Conservation (phyloP, 2,888 invertebrate species). For the Spodoptera picta region DNA sequence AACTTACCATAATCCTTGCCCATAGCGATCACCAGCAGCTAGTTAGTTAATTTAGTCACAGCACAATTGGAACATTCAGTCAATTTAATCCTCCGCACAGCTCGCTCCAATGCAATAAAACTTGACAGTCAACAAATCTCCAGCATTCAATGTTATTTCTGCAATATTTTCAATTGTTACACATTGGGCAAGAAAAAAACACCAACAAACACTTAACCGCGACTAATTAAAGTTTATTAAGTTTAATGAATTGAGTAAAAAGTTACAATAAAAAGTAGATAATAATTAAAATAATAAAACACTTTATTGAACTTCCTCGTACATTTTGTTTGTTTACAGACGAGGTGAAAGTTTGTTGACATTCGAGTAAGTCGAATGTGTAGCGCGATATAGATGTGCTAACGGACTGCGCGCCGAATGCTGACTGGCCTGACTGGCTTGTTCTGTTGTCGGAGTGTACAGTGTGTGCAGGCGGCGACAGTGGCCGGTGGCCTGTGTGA, state of each 20-base stretch:
- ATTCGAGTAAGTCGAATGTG: slow-evolving; percentile 22
- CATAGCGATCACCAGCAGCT: slow-evolving; percentile 59
- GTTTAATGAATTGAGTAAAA: slow-evolving; percentile 6
- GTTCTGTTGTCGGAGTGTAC: background rate
- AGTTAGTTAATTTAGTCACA: slow-evolving; percentile 42
- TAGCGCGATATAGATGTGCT: slow-evolving; percentile 23
- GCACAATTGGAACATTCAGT: slow-evolving; percentile 46
- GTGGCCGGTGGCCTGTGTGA: slow-evolving; percentile 45
- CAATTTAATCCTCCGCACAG: slow-evolving; percentile 40
- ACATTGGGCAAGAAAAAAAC: slow-evolving; percentile 35
- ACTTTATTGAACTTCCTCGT: slow-evolving; percentile 11
- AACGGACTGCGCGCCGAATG: slow-evolving; percentile 32
- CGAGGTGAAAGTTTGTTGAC: slow-evolving; percentile 57
- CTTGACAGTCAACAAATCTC: slow-evolving; percentile 39
- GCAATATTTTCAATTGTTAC: slow-evolving; percentile 49
- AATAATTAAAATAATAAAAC: slow-evolving; percentile 11
- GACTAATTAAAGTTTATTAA: slow-evolving; percentile 33
- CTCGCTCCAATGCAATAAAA: slow-evolving; percentile 30
- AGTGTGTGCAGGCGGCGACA: slow-evolving; percentile 11
- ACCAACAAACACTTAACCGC: slow-evolving; percentile 33
- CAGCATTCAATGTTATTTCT: slow-evolving; percentile 20
- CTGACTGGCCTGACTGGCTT: slow-evolving; percentile 48
- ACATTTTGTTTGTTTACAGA: slow-evolving; percentile 45
- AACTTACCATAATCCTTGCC: slow-evolving; percentile 79
- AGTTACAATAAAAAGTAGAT: slow-evolving; percentile 2